Conservation (phyloP, 2,797 vertebrate species). For the Rousettus madagascariensis region DNA sequence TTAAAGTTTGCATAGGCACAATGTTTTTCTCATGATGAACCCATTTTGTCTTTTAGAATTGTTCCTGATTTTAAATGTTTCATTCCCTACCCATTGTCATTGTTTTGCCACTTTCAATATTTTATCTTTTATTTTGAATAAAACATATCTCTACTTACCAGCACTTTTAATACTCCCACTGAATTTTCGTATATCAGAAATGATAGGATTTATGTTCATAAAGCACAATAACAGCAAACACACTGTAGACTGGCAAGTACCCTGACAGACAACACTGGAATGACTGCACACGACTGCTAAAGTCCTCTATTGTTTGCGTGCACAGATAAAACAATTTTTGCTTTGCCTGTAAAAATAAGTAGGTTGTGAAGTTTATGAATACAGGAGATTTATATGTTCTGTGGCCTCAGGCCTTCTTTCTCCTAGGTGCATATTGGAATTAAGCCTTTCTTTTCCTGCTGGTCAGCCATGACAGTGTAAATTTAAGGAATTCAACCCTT, state of each 20-base stretch:
- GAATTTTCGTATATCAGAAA: background rate
- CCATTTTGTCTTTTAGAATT: background rate
- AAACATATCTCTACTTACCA: background rate
- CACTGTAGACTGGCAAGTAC: no score
- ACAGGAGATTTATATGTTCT: background rate
- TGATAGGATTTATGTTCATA: background rate
- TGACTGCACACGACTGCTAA: no score
- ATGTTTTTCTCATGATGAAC: background rate
- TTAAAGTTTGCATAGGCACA: background rate
- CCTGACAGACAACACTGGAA: background rate
- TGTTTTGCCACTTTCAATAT: background rate
- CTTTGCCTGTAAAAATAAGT: background rate
- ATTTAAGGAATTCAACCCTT: background rate
- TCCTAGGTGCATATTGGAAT: background rate
- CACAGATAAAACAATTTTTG: background rate
- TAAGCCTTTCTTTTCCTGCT: background rate
- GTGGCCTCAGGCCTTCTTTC: background rate
- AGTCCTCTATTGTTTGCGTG: background rate
- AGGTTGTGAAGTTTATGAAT: background rate
- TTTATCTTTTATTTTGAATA: background rate
- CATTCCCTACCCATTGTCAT: background rate
- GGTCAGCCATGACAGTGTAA: background rate
- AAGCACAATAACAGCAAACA: background rate
- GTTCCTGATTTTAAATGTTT: conserved; percentile 1
- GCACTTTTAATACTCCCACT: background rate